Evolutionary conservation across 37 sponge, comb jelly and placozoan genomes (phyloP).

Genomic region (Diacarnus erythraeanus): DNA sequence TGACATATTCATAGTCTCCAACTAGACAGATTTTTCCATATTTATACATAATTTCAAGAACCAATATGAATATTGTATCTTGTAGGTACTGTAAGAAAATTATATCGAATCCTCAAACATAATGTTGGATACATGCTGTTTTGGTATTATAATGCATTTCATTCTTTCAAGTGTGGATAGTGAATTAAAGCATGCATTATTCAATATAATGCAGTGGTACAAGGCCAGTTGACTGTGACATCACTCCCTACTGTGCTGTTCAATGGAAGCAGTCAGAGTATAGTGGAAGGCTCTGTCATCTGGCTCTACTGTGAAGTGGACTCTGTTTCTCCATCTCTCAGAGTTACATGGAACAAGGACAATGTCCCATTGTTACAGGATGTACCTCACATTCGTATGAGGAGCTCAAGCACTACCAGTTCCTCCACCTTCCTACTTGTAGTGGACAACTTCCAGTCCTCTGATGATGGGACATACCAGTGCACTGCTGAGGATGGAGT

Average conservation of each 20-base stretch:
- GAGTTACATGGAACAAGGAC: constrained; percentile 37
- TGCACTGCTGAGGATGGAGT: constrained; percentile 3
- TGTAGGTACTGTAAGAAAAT: no score
- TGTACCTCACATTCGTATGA: constrained; percentile 34
- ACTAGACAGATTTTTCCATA: no score
- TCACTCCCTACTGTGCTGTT: constrained; percentile 21
- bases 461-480: constrained; percentile 28
- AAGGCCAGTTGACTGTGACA: neutral
- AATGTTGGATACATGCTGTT: no score
- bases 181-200: no score
- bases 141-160: no score
- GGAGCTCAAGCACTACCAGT: neutral
- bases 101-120: no score
- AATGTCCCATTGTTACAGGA: constrained; percentile 2
- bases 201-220: no score
- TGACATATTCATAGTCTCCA: no score
- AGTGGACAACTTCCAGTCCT: constrained; percentile 12
- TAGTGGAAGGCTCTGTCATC: constrained; percentile 42
- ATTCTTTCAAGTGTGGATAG: no score
- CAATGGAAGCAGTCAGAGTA: neutral
- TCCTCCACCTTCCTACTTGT: constrained; percentile 14
- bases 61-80: no score
- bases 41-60: no score
- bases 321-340: neutral
- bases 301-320: constrained; percentile 27